These are phyloP conservation scores for Andrena dorsata DNA, from an alignment of 2,888 invertebrate species.

Conservation along the genomic window DNA sequence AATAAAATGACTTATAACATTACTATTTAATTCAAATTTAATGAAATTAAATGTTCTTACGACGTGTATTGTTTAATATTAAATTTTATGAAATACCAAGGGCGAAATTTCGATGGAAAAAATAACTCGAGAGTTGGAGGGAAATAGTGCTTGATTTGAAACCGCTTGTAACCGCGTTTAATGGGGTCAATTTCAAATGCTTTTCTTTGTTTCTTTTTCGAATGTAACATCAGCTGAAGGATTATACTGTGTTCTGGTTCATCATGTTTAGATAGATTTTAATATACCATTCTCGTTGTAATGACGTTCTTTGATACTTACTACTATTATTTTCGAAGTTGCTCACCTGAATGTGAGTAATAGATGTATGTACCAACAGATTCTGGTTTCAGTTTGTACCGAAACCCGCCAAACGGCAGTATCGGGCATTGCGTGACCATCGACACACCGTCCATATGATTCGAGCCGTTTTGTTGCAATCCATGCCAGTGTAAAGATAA, in stretches of 20 bases:
- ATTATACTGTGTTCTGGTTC: not conserved
- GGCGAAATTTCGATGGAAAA: not conserved
- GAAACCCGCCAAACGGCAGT: slow-evolving; percentile 78
- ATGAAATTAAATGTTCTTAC: not conserved
- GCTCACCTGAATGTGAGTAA: slow-evolving; percentile 85
- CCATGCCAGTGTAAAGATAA: slow-evolving; percentile 86
- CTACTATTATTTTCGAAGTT: not conserved
- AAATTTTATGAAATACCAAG: not conserved
- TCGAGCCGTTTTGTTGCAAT: slow-evolving; percentile 77
- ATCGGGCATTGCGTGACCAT: slow-evolving; percentile 85
- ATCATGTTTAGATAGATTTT: not conserved
- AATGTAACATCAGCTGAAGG: not conserved
- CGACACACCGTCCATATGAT: slow-evolving; percentile 84
- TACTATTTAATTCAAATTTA: not conserved
- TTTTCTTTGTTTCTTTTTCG: not conserved
- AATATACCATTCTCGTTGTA: not conserved
- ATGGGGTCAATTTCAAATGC: not conserved
- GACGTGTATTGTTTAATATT: not conserved
- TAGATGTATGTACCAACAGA: slow-evolving; percentile 75
- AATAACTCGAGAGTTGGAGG: not conserved
- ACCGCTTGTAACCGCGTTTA: not conserved
- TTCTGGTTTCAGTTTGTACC: slow-evolving; percentile 76
- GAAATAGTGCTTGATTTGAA: not conserved
- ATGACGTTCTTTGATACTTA: not conserved
- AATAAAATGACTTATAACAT: not conserved